Conservation (phyloP, 92 coral and sea anemone species). For the Nematostella vectensis region DNA sequence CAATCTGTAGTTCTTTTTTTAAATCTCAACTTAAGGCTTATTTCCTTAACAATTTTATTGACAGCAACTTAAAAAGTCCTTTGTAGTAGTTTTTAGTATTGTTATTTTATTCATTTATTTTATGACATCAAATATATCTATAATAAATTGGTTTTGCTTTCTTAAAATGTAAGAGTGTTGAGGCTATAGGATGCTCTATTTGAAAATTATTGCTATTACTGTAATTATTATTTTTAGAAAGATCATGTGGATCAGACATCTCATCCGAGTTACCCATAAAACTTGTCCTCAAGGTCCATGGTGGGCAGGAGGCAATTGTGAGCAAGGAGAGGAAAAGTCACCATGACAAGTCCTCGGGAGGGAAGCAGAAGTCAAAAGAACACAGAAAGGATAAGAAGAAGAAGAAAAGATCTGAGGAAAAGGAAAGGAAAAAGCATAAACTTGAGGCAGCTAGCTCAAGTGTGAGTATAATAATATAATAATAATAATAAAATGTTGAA, state of each 20-base stretch:
- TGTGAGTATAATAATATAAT: conserved; percentile 24
- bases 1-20: too few relatives aligned
- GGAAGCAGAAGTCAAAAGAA: conserved; percentile 51
- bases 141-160: too few relatives aligned
- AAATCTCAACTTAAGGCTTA: too few relatives aligned
- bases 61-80: too few relatives aligned
- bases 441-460: conserved; percentile 45
- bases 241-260: conserved; percentile 33
- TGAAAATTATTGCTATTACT: too few relatives aligned
- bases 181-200: too few relatives aligned
- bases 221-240: conserved; percentile 25
- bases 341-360: conserved; percentile 15
- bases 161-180: too few relatives aligned
- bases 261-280: conserved; percentile 78
- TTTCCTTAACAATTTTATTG: too few relatives aligned
- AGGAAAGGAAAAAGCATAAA: conserved; percentile 76
- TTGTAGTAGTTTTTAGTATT: too few relatives aligned
- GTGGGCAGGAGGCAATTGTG: conserved; percentile 44
- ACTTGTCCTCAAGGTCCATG: conserved; percentile 81
- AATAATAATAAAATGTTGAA: not conserved
- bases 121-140: too few relatives aligned
- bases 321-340: conserved; percentile 38
- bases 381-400: conserved; percentile 81
- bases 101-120: too few relatives aligned
- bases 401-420: conserved; percentile 79